These are phyloP conservation scores for Agonopterix subpropinquella DNA, from an alignment of 2,888 invertebrate genomes.

Conservation along the genomic window DNA sequence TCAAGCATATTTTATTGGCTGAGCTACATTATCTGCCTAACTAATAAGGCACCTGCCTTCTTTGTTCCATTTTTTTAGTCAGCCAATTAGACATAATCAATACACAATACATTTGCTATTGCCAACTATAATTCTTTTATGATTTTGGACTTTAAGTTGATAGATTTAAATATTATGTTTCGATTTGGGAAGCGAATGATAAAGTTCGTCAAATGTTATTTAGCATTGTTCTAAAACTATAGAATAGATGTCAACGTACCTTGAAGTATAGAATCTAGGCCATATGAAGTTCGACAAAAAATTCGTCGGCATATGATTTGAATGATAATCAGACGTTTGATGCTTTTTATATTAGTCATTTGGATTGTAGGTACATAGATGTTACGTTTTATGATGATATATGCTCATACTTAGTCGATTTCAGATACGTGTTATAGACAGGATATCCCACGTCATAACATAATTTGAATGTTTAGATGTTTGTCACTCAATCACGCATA, in stretches of 20 bases:
- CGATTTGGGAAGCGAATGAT: neutral
- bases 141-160: neutral
- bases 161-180: neutral
- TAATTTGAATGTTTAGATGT: no score
- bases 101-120: neutral
- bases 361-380: neutral
- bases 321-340: constrained; percentile 3
- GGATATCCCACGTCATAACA: no score
- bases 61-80: constrained; percentile 10
- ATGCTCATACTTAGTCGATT: no score
- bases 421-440: no score
- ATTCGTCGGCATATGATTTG: constrained; percentile 8
- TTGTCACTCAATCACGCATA: no score
- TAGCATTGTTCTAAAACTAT: constrained; percentile 7
- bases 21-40: constrained; percentile 4
- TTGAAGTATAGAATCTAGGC: constrained; percentile 8
- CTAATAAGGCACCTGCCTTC: constrained; percentile 5
- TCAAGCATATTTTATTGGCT: constrained; percentile 9
- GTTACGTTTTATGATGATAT: no score
- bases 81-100: constrained; percentile 2
- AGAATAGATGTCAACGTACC: constrained; percentile 8
- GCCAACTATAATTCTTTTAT: neutral
- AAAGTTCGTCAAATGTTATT: constrained; percentile 2
- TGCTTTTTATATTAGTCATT: constrained; percentile 9
- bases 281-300: constrained; percentile 8